Evolutionary conservation across 2,888 invertebrate genomes (phyloP).

Genomic region (Chouioia cunea): DNA sequence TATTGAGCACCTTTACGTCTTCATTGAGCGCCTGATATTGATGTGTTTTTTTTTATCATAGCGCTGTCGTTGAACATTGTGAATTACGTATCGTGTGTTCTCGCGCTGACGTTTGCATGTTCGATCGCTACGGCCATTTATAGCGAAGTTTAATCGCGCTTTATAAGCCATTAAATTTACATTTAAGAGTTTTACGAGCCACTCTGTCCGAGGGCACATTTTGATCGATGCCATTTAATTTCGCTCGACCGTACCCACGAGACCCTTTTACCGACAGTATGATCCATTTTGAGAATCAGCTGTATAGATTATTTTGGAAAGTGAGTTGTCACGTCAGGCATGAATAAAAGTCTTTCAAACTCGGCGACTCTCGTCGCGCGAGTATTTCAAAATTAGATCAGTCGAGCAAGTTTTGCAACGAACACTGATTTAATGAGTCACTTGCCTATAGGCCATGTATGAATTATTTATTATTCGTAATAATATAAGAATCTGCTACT

Average conservation of each 20-base stretch:
- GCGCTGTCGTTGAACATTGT: neutral
- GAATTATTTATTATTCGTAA: conserved; percentile 46
- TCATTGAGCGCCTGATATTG: conserved; percentile 15
- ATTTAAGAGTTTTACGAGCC: conserved; percentile 20
- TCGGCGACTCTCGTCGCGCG: neutral
- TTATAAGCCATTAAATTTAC: conserved; percentile 33
- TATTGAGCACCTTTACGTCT: conserved; percentile 34
- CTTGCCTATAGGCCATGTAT: neutral
- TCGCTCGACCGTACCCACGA: conserved; percentile 19
- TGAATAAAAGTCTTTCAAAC: conserved; percentile 15
- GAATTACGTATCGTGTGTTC: no score
- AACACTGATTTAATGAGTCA: conserved; percentile 36
- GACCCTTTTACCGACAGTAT: neutral
- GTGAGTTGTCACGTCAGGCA: neutral
- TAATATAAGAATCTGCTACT: conserved; percentile 30
- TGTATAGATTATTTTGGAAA: neutral
- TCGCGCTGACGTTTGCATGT: conserved; percentile 2
- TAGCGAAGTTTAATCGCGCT: conserved; percentile 9
- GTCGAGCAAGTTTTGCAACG: conserved; percentile 33
- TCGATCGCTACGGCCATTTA: conserved; percentile 1
- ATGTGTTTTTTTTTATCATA: no score
- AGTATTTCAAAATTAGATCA: conserved; percentile 40
- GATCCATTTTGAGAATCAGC: conserved; percentile 13
- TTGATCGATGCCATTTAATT: conserved; percentile 28
- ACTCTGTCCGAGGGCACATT: conserved; percentile 8